Base-by-base conservation (phyloP, 1,140 invertebrate genomes). In the Leptinotarsa texana region DNA sequence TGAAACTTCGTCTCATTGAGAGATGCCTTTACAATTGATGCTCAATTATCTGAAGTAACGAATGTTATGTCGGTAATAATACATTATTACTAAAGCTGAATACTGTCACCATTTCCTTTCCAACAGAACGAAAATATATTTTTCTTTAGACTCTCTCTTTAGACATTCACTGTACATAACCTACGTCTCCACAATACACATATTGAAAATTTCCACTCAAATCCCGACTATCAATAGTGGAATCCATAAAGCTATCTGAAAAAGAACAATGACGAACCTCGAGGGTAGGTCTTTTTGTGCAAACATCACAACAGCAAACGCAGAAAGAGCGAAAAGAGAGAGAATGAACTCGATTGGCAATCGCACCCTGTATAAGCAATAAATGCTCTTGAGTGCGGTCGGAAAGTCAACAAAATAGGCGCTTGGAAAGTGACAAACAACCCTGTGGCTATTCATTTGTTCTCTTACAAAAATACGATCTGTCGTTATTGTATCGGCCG, bases 391-490 rank as follows among this genome's bases (percentile, higher is more conserved):
- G 73, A 77, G 79, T 77, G 76, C 13, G 51, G 51, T 70, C 66
- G 66, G 48, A 83, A 65, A 73, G 80, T 83, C 82, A 83, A 83
- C 80, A 83, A 72, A 68, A 75, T 70, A 70, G 76, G 67, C 71
- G 70, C 74, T 42, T n/a, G 2, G 51, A 57, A 57, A 68, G 73
- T 75, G 76, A 74, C 77, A 81, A 82, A 82, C 73, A 82, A 21
- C 74, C 78, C 72, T 47, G 47, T 63, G 49, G 81, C 63, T 77
- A 80, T 80, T 78, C 79, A 78, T 81, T 82, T 82, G 80, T 81
- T 80, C 78, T 77, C 75, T 76, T 78, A 76, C 74, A 79, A 77
- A 81, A 81, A 81, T 78, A 79, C 62, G 69, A 70, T 76, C 68
- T 65, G 65, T 74, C 51, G 51, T 68, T 68, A 68, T 68, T 68